Evolutionary conservation across 2,888 invertebrate genomes (phyloP).

Genomic region (Drosophila multiciliata): DNA sequence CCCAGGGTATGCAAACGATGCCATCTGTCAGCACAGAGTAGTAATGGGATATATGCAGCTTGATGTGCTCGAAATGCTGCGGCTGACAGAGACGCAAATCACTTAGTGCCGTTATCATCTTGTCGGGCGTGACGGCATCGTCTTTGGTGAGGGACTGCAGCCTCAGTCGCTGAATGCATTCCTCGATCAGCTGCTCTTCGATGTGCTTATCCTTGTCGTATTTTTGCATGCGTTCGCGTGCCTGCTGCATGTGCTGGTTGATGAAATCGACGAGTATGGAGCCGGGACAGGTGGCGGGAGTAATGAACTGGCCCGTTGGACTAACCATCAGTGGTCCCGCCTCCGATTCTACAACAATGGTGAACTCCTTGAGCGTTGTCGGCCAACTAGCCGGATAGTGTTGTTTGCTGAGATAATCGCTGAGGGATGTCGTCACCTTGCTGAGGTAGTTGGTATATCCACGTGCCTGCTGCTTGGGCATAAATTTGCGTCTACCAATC

Average conservation of each 20-base stretch:
- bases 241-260: conserved; percentile 90
- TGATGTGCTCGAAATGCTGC: conserved; percentile 87
- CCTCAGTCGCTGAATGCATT: conserved; percentile 89
- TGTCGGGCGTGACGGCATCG: conserved; percentile 94
- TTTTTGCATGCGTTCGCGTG: conserved; percentile 86
- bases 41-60: conserved; percentile 94
- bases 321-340: conserved; percentile 97
- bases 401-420: conserved; percentile 89
- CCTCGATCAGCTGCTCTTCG: conserved; percentile 90
- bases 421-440: conserved; percentile 93
- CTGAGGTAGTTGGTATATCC: conserved; percentile 94
- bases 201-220: conserved; percentile 91
- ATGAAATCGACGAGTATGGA: conserved; percentile 94
- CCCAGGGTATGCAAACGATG: conserved; percentile 96
- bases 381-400: conserved; percentile 91
- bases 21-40: conserved; percentile 96
- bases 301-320: conserved; percentile 96
- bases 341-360: conserved; percentile 89
- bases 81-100: conserved; percentile 86
- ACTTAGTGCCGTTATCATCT: conserved; percentile 94
- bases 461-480: conserved; percentile 94
- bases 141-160: conserved; percentile 93
- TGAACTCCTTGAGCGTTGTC: conserved; percentile 89
- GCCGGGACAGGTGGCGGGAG: conserved; percentile 96
- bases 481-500: conserved; percentile 94